A percentile compares a stretch with the other conserved stretches of the same genome.
Conservation (phyloP, 2,113 vertebrate genomes). For the Thamnaconus septentrionalis region DNA sequence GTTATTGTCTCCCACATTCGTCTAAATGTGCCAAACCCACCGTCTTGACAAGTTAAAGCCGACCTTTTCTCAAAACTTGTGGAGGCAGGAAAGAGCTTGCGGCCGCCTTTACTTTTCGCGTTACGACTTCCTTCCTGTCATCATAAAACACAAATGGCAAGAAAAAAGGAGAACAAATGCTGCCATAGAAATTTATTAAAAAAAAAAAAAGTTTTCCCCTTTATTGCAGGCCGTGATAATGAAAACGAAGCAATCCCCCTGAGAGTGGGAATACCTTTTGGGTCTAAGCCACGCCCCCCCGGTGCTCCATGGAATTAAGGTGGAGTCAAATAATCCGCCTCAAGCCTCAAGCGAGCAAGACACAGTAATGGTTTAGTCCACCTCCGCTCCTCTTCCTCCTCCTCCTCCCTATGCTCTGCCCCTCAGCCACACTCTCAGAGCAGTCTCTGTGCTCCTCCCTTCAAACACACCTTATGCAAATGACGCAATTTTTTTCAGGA, state of each 20-base stretch:
- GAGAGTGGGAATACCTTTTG: conserved; percentile 38
- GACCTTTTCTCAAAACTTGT: conserved; percentile 31
- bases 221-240: neutral
- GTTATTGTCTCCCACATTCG: too few species aligned
- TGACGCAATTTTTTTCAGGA: conserved; percentile 56
- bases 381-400: conserved; percentile 54
- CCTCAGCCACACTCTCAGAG: conserved; percentile 30
- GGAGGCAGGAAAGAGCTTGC: conserved; percentile 52
- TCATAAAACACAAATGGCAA: neutral
- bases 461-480: conserved; percentile 82
- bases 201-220: neutral
- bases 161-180: conserved; percentile 18
- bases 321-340: conserved; percentile 60
- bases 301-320: conserved; percentile 49
- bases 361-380: conserved; percentile 76
- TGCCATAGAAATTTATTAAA: conserved; percentile 15
- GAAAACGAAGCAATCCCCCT: neutral
- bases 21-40: too few species aligned
- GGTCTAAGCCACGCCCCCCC: conserved; percentile 49
- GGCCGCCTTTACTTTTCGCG: conserved; percentile 37
- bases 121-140: conserved; percentile 75
- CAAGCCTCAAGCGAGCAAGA: conserved; percentile 46
- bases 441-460: conserved; percentile 65
- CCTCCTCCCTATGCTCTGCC: conserved; percentile 43
- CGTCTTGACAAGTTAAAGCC: neutral